Evolutionary conservation across 2,113 vertebrate genomes (phyloP).

Genomic region (Pangasianodon gigas): DNA sequence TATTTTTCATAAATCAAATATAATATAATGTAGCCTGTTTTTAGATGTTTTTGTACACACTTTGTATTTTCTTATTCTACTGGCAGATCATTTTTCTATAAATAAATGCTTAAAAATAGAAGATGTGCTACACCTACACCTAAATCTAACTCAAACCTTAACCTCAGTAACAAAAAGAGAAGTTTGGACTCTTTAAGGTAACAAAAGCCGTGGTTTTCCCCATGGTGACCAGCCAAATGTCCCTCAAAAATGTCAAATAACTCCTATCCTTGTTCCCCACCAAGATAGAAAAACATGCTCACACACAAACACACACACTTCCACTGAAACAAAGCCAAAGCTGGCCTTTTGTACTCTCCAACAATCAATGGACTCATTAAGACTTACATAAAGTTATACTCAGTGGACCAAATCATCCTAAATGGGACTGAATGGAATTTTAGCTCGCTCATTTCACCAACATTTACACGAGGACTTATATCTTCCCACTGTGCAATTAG

Average conservation of each 20-base stretch:
- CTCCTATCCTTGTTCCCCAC: background rate
- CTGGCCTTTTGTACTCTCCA: background rate
- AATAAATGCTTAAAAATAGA: background rate
- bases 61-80: background rate
- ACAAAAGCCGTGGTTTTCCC: background rate
- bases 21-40: background rate
- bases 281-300: background rate
- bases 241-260: background rate
- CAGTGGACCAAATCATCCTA: conserved; percentile 8
- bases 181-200: background rate
- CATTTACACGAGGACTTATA: background rate
- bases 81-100: background rate
- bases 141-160: background rate
- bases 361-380: background rate
- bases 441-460: background rate
- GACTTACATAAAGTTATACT: background rate
- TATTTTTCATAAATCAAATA: background rate
- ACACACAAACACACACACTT: background rate
- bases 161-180: background rate
- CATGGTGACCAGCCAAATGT: background rate
- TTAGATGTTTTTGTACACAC: background rate
- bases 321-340: background rate
- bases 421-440: background rate
- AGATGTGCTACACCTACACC: background rate
- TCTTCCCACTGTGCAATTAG: background rate